phyloP scores from a whole-genome alignment of 2,888 invertebrate species.

The Tricholauxania praeusta region DNA sequence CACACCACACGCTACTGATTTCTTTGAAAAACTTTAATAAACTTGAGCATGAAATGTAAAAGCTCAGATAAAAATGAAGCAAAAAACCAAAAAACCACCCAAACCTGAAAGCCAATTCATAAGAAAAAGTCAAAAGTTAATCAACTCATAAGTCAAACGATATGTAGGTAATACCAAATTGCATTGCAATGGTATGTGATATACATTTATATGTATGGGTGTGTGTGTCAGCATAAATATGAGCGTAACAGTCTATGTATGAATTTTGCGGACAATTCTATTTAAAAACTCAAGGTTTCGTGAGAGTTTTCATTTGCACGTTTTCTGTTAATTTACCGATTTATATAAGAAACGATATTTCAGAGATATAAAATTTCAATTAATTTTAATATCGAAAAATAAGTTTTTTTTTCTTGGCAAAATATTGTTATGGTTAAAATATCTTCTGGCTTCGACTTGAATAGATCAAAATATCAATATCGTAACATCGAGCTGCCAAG shows the following conservation, averaged over 20 bases:
- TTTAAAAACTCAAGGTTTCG: too few relatives aligned
- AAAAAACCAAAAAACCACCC: background rate
- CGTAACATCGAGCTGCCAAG: too few relatives aligned
- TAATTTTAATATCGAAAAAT: too few relatives aligned
- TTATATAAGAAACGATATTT: too few relatives aligned
- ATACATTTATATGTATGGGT: background rate
- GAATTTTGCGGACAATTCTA: background rate
- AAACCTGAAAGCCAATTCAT: slow-evolving; percentile 23
- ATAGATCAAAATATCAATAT: too few relatives aligned
- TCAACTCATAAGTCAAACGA: slow-evolving; percentile 49
- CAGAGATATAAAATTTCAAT: too few relatives aligned
- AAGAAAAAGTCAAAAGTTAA: slow-evolving; percentile 47
- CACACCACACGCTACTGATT: background rate
- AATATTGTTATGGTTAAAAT: too few relatives aligned
- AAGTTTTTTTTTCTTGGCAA: too few relatives aligned
- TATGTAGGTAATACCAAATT: background rate
- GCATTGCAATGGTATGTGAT: too few relatives aligned
- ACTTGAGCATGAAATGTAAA: slow-evolving; percentile 1
- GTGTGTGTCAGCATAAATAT: background rate
- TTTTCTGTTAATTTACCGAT: too few relatives aligned
- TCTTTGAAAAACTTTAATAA: slow-evolving; percentile 27
- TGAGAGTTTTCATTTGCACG: too few relatives aligned
- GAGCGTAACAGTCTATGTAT: background rate
- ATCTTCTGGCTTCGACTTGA: too few relatives aligned
- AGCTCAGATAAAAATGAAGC: slow-evolving; percentile 3